Percentiles rank a stretch among this genome's conserved stretches.
Evolutionary conservation across 2,797 vertebrate species (phyloP).

Genomic region (Onychomys leucogaster): DNA sequence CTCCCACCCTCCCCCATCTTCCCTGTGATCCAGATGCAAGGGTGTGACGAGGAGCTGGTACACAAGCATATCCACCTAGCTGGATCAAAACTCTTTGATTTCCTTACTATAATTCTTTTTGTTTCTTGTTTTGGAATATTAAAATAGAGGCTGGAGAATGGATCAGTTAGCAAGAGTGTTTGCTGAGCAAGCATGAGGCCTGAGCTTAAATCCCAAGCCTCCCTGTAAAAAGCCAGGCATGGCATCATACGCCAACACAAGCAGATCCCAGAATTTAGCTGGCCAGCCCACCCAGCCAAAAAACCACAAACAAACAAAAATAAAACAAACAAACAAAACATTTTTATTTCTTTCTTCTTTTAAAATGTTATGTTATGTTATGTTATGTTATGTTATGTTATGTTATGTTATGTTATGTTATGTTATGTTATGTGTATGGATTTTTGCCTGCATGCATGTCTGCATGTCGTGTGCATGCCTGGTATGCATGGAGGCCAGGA

Average conservation of each 20-base stretch:
- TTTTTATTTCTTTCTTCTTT: neutral
- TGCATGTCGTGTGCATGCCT: neutral
- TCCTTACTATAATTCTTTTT: neutral
- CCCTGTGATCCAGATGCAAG: neutral
- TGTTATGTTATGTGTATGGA: neutral
- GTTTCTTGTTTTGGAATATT: neutral
- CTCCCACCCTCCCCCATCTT: rapidly evolving
- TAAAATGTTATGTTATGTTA: neutral
- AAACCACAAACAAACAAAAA: neutral
- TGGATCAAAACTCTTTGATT: neutral
- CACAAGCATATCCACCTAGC: neutral
- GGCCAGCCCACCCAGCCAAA: neutral
- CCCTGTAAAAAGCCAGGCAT: neutral
- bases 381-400: too few species aligned
- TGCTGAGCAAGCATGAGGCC: neutral
- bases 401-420: too few species aligned
- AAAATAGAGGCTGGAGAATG: neutral
- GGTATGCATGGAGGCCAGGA: neutral
- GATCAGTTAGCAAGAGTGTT: neutral
- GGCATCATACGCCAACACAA: neutral
- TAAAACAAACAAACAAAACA: neutral
- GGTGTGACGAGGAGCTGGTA: neutral
- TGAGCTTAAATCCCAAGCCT: neutral
- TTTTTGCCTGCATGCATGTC: neutral
- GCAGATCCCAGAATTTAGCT: neutral